Evolutionary conservation across 2,888 invertebrate genomes (phyloP).

Genomic region (Aphelenchoides bicaudatus): DNA sequence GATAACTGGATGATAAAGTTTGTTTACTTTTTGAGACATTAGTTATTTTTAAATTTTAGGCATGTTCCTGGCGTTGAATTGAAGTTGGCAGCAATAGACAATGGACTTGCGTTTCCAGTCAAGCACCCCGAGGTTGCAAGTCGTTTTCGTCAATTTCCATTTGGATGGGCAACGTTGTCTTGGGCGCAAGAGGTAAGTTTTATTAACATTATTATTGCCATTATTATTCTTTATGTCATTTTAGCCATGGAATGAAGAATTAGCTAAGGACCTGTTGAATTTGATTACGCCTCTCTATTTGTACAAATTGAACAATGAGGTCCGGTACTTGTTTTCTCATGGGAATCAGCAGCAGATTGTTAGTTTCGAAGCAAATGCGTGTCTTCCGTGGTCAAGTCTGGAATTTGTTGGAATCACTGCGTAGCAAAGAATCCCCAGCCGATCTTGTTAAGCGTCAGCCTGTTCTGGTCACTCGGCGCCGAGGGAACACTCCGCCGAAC

Average conservation of each 20-base stretch:
- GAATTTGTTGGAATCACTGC: slow-evolving; percentile 46
- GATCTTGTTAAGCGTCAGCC: slow-evolving; percentile 43
- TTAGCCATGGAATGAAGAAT: slow-evolving; percentile 36
- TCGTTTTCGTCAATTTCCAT: slow-evolving; percentile 48
- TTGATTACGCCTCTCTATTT: slow-evolving; percentile 44
- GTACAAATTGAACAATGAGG: slow-evolving; percentile 43
- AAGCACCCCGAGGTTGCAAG: slow-evolving; percentile 81
- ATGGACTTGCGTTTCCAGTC: slow-evolving; percentile 96
- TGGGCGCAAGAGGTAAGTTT: slow-evolving; percentile 43
- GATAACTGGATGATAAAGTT: slow-evolving; percentile 94
- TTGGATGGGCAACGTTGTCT: slow-evolving; percentile 47
- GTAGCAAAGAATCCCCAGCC: slow-evolving; percentile 37
- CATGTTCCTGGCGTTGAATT: slow-evolving; percentile 64
- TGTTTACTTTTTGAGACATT: not conserved
- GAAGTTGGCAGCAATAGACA: slow-evolving; percentile 90
- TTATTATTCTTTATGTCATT: slow-evolving; percentile 13
- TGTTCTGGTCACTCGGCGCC: slow-evolving; percentile 39
- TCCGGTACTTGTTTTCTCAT: slow-evolving; percentile 69
- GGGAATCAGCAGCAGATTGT: slow-evolving; percentile 39
- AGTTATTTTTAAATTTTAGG: not conserved
- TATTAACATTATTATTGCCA: too few relatives aligned
- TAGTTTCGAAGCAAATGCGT: slow-evolving; percentile 44
- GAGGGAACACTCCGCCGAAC: slow-evolving; percentile 12
- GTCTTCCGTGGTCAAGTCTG: slow-evolving; percentile 53
- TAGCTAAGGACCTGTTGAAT: slow-evolving; percentile 37